Percentiles rank a stretch among this genome's conserved stretches.
These are phyloP conservation scores for Hassar affinis DNA, from an alignment of 2,113 vertebrate genomes.

Conservation along the genomic window DNA sequence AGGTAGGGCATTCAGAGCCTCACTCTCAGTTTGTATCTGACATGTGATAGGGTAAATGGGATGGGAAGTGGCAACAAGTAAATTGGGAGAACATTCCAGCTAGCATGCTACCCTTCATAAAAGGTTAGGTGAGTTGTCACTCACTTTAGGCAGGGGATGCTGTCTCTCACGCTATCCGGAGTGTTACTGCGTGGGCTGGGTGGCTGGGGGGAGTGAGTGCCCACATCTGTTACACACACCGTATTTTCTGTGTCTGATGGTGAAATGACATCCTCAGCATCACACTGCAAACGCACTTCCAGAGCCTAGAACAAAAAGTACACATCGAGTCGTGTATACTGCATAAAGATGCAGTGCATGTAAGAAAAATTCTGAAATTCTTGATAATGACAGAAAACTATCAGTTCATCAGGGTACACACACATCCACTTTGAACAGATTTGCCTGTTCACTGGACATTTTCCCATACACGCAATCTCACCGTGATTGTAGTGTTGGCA, in stretches of 20 bases:
- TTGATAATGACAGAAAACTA: not conserved
- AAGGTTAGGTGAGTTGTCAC: slow-evolving; percentile 28
- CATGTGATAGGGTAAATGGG: not conserved
- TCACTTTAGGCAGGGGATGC: slow-evolving; percentile 88
- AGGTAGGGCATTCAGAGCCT: not conserved
- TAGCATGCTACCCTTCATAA: not conserved
- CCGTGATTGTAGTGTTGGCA: slow-evolving; percentile 87
- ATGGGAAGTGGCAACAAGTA: not conserved
- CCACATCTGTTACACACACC: slow-evolving; percentile 80
- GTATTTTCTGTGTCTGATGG: slow-evolving; percentile 87
- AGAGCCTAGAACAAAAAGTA: slow-evolving; percentile 73
- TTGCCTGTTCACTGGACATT: not conserved
- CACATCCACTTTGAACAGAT: not conserved
- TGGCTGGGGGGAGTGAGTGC: slow-evolving; percentile 81
- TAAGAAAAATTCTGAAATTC: not conserved
- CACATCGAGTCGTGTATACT: not conserved
- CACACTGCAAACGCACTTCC: slow-evolving; percentile 89
- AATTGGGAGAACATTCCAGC: not conserved
- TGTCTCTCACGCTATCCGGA: slow-evolving; percentile 84
- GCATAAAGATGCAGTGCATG: not conserved
- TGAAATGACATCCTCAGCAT: slow-evolving; percentile 88
- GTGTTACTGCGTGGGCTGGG: slow-evolving; percentile 82
- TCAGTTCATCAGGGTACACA: not conserved
- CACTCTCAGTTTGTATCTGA: not conserved
- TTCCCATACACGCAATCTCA: slow-evolving; percentile 72